These are phyloP conservation scores for Cerceris ruficornis DNA, from an alignment of 2,888 invertebrate genomes.

Conservation along the genomic window DNA sequence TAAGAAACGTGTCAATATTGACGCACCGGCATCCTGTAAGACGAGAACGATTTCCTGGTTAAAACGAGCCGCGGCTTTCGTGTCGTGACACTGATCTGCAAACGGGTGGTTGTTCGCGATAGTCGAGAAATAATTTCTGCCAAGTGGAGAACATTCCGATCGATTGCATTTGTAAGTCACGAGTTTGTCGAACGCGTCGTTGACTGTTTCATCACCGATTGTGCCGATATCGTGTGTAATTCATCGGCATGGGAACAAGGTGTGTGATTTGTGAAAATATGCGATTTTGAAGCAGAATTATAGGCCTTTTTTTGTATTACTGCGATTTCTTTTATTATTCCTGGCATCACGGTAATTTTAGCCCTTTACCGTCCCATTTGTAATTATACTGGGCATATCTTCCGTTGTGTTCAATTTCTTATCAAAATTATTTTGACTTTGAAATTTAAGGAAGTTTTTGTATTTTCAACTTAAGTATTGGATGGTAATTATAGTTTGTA, in stretches of 20 bases:
- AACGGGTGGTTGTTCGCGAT: slow-evolving; percentile 26
- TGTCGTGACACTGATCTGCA: slow-evolving; percentile 42
- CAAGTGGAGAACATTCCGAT: background rate
- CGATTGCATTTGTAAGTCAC: background rate
- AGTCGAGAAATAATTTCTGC: slow-evolving; percentile 3
- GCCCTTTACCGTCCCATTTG: no score
- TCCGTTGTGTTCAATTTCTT: no score
- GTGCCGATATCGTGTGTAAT: background rate
- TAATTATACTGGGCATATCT: no score
- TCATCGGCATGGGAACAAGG: background rate
- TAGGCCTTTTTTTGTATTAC: background rate
- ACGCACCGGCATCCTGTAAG: slow-evolving; percentile 73
- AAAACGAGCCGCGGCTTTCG: slow-evolving; percentile 44
- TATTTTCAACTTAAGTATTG: no score
- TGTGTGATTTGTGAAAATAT: background rate
- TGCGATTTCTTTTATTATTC: no score
- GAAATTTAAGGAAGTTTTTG: no score
- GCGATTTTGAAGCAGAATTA: background rate
- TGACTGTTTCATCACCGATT: background rate
- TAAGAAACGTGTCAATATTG: slow-evolving; percentile 77
- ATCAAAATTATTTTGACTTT: no score
- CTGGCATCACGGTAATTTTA: no score
- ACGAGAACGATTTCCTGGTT: slow-evolving; percentile 72
- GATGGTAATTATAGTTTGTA: no score
- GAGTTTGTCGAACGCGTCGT: background rate